Percentiles rank a stretch among this genome's conserved stretches.
These are phyloP conservation scores for Zapus hudsonius DNA, from an alignment of 2,113 vertebrate species.

Conservation along the genomic window DNA sequence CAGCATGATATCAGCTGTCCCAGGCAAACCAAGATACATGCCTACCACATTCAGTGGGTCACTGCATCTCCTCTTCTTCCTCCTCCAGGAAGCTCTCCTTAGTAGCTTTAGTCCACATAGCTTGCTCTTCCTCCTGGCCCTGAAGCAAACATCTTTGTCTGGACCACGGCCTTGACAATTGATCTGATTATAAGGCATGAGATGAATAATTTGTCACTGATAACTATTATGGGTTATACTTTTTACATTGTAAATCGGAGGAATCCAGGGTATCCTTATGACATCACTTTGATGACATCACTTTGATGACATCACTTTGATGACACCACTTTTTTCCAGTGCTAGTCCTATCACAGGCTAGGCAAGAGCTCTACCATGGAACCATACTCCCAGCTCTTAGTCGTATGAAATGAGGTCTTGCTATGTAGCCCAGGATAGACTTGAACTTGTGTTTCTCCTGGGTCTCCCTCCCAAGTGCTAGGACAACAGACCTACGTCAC, in stretches of 20 bases:
- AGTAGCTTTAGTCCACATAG: too few relatives aligned
- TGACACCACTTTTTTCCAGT: neutral
- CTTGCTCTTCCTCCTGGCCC: neutral
- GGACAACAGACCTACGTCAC: neutral
- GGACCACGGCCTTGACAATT: neutral
- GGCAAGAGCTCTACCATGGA: neutral
- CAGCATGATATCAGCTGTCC: neutral
- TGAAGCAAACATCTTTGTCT: neutral
- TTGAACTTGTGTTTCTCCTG: neutral
- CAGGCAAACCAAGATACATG: too few relatives aligned
- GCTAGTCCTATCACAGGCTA: neutral
- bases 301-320: too few relatives aligned
- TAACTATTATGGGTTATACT: neutral
- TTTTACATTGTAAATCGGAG: slow-evolving; percentile 46
- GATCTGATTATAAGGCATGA: neutral
- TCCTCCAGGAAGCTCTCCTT: neutral
- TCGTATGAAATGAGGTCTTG: neutral
- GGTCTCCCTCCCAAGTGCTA: neutral
- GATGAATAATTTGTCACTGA: neutral
- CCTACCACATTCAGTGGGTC: neutral
- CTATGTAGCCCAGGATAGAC: neutral
- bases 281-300: too few relatives aligned
- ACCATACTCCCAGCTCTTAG: neutral
- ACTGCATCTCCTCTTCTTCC: neutral
- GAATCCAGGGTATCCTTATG: neutral